phyloP scores from a whole-genome alignment of 30 jellyfish, hydroid and myxozoan genomes.

The Hydractinia symbiolongicarpus region DNA sequence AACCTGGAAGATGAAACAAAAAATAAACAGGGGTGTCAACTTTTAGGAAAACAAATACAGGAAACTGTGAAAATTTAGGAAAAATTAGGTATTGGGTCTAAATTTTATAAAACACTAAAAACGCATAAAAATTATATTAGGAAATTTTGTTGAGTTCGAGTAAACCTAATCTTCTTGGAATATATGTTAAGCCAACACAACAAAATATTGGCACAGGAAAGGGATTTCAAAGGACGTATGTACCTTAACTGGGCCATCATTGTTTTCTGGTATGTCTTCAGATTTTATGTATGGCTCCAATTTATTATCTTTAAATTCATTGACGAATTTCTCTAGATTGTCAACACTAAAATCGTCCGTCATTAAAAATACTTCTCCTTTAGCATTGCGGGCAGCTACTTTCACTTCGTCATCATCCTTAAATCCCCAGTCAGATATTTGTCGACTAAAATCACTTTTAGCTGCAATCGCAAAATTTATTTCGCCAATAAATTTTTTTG shows the following conservation, averaged over 20 bases:
- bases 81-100: too few species aligned
- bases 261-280: conserved; percentile 87
- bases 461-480: conserved; percentile 73
- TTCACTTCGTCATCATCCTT: background rate
- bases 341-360: conserved; percentile 62
- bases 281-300: conserved; percentile 86
- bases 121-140: too few species aligned
- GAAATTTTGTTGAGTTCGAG: too few species aligned
- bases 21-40: background rate
- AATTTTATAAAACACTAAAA: too few species aligned
- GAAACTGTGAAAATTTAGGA: too few species aligned
- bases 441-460: conserved; percentile 13
- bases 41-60: too few species aligned
- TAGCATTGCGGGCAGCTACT: conserved; percentile 29
- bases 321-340: conserved; percentile 53
- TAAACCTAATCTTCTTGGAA: too few species aligned
- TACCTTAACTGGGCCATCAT: conserved; percentile 96
- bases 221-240: background rate
- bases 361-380: conserved; percentile 42
- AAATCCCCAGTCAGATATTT: conserved; percentile 31
- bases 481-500: conserved; percentile 57
- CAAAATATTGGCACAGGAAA: too few species aligned
- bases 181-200: too few species aligned
- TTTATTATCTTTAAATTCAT: conserved; percentile 58
- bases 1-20: conserved; percentile 42